A percentile compares a stretch with the other conserved stretches of the same genome.
These are phyloP conservation scores for Leucania comma DNA, from an alignment of 2,888 invertebrate genomes.

Conservation along the genomic window DNA sequence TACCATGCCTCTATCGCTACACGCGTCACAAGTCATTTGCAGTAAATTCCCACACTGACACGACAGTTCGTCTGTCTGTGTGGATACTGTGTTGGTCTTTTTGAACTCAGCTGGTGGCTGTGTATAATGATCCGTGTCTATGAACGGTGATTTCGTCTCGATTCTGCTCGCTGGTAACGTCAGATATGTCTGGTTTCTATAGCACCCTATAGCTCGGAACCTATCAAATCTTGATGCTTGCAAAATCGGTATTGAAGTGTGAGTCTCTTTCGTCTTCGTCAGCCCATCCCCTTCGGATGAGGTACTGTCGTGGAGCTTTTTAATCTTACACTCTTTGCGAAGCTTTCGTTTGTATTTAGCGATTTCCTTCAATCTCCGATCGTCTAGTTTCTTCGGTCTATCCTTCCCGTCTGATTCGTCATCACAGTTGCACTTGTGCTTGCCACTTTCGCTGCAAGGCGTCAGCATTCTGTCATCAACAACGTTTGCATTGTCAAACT, in stretches of 20 bases:
- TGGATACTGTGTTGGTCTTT: conserved; percentile 81
- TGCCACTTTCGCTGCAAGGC: conserved; percentile 93
- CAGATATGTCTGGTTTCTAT: conserved; percentile 86
- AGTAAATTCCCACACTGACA: conserved; percentile 82
- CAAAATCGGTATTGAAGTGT: conserved; percentile 87
- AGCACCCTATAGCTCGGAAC: conserved; percentile 86
- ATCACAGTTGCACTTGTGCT: conserved; percentile 94
- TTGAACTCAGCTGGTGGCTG: conserved; percentile 78
- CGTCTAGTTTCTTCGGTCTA: conserved; percentile 82
- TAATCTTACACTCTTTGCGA: conserved; percentile 85
- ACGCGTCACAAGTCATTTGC: conserved; percentile 75
- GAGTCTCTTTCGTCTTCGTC: conserved; percentile 77
- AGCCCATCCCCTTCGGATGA: conserved; percentile 84
- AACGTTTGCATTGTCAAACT: conserved; percentile 72
- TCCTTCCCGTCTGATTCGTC: conserved; percentile 92
- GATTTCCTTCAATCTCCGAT: conserved; percentile 84
- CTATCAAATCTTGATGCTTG: conserved; percentile 88
- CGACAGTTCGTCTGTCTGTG: conserved; percentile 84
- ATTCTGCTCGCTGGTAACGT: conserved; percentile 84
- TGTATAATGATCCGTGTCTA: conserved; percentile 71
- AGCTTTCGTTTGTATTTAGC: conserved; percentile 86
- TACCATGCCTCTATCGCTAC: conserved; percentile 78
- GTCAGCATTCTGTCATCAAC: conserved; percentile 94
- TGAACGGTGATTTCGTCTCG: conserved; percentile 82
- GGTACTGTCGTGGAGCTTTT: conserved; percentile 84